Conservation (phyloP, 53 echinoderm and acorn worm genomes). For the Zoroaster sp. region DNA sequence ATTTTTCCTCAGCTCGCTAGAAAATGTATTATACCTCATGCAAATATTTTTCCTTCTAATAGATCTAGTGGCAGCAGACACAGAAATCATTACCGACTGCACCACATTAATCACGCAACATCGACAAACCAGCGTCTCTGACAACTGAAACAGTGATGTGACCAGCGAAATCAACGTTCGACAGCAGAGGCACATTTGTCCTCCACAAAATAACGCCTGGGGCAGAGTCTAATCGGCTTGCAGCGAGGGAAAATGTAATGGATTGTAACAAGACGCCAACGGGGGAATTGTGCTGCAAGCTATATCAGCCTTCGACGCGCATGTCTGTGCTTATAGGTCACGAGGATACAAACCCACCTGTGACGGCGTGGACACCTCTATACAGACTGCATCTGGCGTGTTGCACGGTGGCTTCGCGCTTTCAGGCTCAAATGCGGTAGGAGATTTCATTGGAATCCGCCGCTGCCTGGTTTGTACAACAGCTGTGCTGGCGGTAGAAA, state of each 20-base stretch:
- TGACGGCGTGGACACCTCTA: not conserved
- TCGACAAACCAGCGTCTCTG: not conserved
- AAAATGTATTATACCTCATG: not conserved
- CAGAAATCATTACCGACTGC: not conserved
- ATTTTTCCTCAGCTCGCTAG: not conserved
- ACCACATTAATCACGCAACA: not conserved
- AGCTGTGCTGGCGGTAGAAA: not conserved
- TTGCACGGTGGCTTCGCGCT: not conserved
- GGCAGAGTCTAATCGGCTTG: constrained; percentile 37
- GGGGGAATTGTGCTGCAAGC: not conserved
- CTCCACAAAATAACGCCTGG: not conserved
- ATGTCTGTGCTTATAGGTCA: constrained; percentile 16
- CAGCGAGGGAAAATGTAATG: not conserved
- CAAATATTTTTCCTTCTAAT: not conserved
- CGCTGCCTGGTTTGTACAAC: not conserved
- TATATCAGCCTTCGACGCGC: not conserved
- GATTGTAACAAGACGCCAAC: not conserved
- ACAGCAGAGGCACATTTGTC: not conserved
- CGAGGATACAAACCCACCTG: not conserved
- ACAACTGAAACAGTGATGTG: not conserved
- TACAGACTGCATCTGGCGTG: not conserved
- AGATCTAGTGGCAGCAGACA: not conserved
- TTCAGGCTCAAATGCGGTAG: not conserved
- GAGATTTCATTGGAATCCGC: not conserved
- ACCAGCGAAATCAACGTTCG: not conserved